Evolutionary conservation across 2,797 vertebrate species (phyloP), one percentile per base, ranked within the genome.

Genomic region (Galago senegalensis): DNA sequence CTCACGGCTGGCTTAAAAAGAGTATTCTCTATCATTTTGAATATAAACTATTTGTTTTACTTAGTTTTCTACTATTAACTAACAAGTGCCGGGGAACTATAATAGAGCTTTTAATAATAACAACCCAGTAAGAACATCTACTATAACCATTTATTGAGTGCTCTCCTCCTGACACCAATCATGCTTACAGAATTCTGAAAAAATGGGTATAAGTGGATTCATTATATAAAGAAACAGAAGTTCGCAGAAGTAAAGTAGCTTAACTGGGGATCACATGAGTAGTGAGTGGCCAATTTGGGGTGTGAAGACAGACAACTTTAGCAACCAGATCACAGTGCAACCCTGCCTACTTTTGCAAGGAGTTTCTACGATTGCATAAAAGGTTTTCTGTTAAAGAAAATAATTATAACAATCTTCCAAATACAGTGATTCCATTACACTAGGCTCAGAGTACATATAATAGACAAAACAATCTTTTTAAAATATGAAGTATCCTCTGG

Each of bases 391-490:
- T 53, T 69, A 10, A 92, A 93, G 23, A 70, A 95, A 79, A 34
- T 69, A 80, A 85, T 83, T 89, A 31, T 21, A 87, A 63, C 77
- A 53, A 65, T 60, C 63, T 75, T 88, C 79, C 76, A 79, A 94
- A 89, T 1, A 67, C n/a, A 84, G 40, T 7, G 13, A 40, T 61
- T 80, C 76, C 11, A 81, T 87, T n/a, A 85, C n/a, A 27, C 9
- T 65, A 86, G 40, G 87, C 58, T 4, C 77, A 95, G 58, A 89
- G 72, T 70, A 60, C 9, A 82, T 34, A 1, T 49, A 94, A 92
- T 87, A 96, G 46, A 73, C 73, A 95, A 90, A 77, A 83, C 7
- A 2, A 75, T 85, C 53, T 89, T 92, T 89, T 89, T 91, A 21
- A 70, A 91, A 81, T 84, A 18, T 89, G 40, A 21, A 91, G 10